Base-by-base conservation (phyloP, 2,113 vertebrate genomes). In the Andinoacara biseriatus region DNA sequence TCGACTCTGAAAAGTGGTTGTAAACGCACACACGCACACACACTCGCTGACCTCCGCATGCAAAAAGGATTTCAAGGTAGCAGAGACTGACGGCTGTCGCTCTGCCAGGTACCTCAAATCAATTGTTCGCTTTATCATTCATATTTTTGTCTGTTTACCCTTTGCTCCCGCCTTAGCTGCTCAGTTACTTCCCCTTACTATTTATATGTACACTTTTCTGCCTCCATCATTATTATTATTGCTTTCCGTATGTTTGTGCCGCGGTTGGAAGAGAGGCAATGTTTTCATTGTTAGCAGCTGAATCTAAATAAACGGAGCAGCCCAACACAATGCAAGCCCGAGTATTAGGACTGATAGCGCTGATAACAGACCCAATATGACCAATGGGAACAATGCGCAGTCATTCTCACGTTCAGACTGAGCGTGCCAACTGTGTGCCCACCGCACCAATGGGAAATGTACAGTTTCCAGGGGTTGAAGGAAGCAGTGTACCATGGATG, bases 211-310 rank as follows among this genome's bases (percentile, higher is more conserved):
- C 82, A 86, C 86, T 89, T 92, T 86, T 91, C 86, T 88, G 78
- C 87, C 90, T 83, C 90, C 90, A 87, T 94, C 90, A 90, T 92
- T 92, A 93, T 95, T 94, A 94, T 94, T 94, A 94, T 94, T 94
- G 89, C 92, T 93, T 93, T 94, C 90, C 84, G 85, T 82, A 33
- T 93, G 91, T 94, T 93, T 95, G 92, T 88, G 91, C 83, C 86
- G 49, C 8, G 82, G 74, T 93, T 61, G 86, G 88, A 91, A 90
- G 83, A 86, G 86, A 92, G 85, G 87, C 87, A 60, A 77, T 94
- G 92, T 94, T 94, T 94, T 94, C 91, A 93, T 94, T 94, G 93
- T 95, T 92, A 82, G 83, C 35, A 61, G 56, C 91, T 83, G 90
- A 90, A 91, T 92, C 86, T 90, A 92, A 94, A 95, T 93, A 94